A percentile compares a stretch with the other conserved stretches of the same genome.
These are phyloP conservation scores for Pteropus alecto DNA, from an alignment of 2,113 vertebrate species.

Conservation along the genomic window DNA sequence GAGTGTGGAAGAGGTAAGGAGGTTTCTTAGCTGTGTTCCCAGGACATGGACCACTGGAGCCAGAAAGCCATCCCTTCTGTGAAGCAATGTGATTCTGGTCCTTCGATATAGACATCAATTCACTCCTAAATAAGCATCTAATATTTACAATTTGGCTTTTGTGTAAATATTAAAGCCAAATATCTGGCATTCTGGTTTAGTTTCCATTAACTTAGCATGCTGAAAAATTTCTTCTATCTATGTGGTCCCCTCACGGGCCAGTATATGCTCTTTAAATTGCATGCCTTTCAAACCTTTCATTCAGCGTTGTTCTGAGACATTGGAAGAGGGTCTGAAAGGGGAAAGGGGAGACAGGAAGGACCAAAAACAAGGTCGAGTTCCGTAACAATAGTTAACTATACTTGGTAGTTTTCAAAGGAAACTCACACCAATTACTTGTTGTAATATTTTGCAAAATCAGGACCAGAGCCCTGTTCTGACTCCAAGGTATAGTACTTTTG, in stretches of 20 bases:
- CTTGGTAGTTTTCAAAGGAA: constrained; percentile 35
- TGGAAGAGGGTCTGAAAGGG: background rate
- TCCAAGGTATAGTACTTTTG: background rate
- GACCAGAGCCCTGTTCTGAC: background rate
- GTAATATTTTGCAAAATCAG: constrained; percentile 21
- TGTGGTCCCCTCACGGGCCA: background rate
- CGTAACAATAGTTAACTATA: constrained; percentile 2
- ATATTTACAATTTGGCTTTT: background rate
- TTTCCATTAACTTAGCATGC: constrained; percentile 2
- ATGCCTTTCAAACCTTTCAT: constrained; percentile 39
- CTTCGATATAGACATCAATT: background rate
- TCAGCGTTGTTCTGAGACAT: background rate
- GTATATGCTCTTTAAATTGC: constrained; percentile 20
- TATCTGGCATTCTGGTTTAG: background rate
- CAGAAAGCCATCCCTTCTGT: background rate
- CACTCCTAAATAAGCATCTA: background rate
- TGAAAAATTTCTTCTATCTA: constrained; percentile 26
- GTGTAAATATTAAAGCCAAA: background rate
- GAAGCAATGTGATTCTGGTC: background rate
- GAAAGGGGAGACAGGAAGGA: background rate
- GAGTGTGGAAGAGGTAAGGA: background rate
- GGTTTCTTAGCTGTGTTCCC: background rate
- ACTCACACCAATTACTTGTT: constrained; percentile 18
- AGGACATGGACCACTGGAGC: background rate
- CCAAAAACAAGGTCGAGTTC: constrained; percentile 39